Evolutionary conservation across 1,140 invertebrate species (phyloP).

Genomic region (Acromyrmex echinatior): DNA sequence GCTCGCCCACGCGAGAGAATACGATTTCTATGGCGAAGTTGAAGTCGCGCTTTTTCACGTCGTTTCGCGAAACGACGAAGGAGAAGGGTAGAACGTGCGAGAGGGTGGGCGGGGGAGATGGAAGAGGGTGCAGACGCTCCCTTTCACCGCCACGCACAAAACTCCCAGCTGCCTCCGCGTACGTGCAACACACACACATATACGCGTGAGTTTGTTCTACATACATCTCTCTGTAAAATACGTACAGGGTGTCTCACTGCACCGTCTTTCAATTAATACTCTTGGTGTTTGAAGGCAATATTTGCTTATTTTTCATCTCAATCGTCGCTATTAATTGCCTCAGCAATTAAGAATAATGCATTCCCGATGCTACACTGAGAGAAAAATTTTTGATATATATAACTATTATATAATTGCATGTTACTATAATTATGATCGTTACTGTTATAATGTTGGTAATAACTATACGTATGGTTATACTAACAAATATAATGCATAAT

Average conservation of each 20-base stretch:
- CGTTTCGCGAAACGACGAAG: constrained; percentile 46
- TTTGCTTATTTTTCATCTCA: neutral
- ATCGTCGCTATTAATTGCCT: neutral
- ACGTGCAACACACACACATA: neutral
- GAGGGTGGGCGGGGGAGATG: neutral
- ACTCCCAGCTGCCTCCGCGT: constrained; percentile 37
- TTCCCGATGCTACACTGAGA: too few species aligned
- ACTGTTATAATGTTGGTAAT: too few species aligned
- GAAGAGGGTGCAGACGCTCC: constrained; percentile 57
- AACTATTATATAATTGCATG: too few species aligned
- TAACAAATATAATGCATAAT: too few species aligned
- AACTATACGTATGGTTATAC: too few species aligned
- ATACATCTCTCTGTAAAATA: constrained; percentile 12
- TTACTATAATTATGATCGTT: too few species aligned
- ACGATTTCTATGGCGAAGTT: constrained; percentile 48
- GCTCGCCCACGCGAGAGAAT: neutral
- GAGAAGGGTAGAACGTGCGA: neutral
- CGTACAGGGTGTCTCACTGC: constrained; percentile 8
- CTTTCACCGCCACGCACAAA: constrained; percentile 53
- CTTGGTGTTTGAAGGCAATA: neutral
- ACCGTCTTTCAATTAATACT: neutral
- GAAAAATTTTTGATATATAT: too few species aligned
- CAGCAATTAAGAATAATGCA: neutral
- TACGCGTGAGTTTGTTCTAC: constrained; percentile 13
- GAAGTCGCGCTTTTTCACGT: constrained; percentile 57